Evolutionary conservation across 2,888 invertebrate species (phyloP).

Genomic region (Acanthosoma haemorrhoidale): DNA sequence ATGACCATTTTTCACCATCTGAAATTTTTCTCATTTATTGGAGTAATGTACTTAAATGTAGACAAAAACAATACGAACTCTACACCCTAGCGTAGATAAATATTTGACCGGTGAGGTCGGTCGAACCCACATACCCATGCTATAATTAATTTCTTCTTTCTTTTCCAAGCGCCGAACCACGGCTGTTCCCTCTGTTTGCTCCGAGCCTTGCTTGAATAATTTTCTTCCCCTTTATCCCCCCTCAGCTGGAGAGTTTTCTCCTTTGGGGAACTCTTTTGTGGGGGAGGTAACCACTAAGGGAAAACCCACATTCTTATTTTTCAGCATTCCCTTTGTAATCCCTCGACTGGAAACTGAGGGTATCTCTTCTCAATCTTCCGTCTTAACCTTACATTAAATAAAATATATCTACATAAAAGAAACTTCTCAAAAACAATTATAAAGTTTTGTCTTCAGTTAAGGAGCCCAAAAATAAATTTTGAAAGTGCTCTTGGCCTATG

Average conservation of each 20-base stretch:
- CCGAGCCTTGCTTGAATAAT: constrained; percentile 4
- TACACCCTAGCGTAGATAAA: neutral
- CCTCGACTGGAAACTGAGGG: constrained; percentile 3
- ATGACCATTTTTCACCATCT: too few relatives aligned
- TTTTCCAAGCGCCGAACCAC: neutral
- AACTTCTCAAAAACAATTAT: too few relatives aligned
- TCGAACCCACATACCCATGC: neutral
- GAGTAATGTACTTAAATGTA: too few relatives aligned
- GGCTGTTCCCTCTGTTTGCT: constrained; percentile 4
- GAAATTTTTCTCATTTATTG: too few relatives aligned
- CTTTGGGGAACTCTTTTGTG: constrained; percentile 9
- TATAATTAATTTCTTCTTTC: neutral
- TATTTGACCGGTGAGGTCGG: neutral
- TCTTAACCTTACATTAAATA: neutral
- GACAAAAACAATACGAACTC: too few relatives aligned
- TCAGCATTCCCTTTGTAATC: neutral
- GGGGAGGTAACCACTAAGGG: neutral
- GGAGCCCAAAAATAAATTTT: too few relatives aligned
- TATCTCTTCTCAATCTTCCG: constrained; percentile 1
- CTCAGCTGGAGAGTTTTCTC: neutral
- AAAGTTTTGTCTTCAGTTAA: too few relatives aligned
- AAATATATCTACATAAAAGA: too few relatives aligned
- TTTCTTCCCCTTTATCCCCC: neutral
- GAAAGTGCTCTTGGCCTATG: too few relatives aligned
- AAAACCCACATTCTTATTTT: constrained; percentile 5